A percentile compares a stretch with the other conserved stretches of the same genome.
These are phyloP conservation scores for Vombatus ursinus DNA, from an alignment of 2,113 vertebrate species.

Conservation along the genomic window DNA sequence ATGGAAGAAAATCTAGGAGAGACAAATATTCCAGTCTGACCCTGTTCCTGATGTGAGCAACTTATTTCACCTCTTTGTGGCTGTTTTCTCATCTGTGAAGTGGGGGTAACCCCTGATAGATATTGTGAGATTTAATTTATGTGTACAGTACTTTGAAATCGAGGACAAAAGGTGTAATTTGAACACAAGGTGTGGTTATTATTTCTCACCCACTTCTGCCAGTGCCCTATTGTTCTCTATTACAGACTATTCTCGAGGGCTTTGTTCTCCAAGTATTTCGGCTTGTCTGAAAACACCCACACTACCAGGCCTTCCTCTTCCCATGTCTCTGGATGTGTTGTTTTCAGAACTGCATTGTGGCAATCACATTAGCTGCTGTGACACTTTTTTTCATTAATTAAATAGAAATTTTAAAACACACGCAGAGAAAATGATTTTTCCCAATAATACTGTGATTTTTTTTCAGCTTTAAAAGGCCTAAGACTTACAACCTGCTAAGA, in stretches of 20 bases:
- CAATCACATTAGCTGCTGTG: constrained; percentile 9
- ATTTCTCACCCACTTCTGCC: not conserved
- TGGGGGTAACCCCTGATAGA: not conserved
- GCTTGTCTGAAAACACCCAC: not conserved
- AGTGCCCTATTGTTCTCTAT: not conserved
- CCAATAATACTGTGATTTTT: constrained; percentile 39
- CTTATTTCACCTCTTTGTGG: not conserved
- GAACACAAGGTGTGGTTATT: not conserved
- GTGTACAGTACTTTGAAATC: not conserved
- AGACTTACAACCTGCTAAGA: constrained; percentile 47
- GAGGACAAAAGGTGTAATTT: constrained; percentile 5
- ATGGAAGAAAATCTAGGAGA: not conserved
- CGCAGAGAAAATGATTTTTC: constrained; percentile 51
- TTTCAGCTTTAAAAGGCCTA: constrained; percentile 44
- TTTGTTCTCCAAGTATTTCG: not conserved
- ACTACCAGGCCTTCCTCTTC: not conserved
- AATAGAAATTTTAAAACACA: constrained; percentile 38
- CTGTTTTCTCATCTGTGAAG: constrained; percentile 25
- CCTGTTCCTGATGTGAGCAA: not conserved
- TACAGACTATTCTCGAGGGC: not conserved
- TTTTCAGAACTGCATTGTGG: not conserved
- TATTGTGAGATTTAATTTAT: not conserved
- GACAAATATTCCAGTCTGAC: not conserved
- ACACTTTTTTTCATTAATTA: constrained; percentile 70
- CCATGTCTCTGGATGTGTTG: not conserved